Percentiles rank a stretch among this genome's conserved stretches.
Evolutionary conservation across 2,113 vertebrate species (phyloP).

Genomic region (Vombatus ursinus): DNA sequence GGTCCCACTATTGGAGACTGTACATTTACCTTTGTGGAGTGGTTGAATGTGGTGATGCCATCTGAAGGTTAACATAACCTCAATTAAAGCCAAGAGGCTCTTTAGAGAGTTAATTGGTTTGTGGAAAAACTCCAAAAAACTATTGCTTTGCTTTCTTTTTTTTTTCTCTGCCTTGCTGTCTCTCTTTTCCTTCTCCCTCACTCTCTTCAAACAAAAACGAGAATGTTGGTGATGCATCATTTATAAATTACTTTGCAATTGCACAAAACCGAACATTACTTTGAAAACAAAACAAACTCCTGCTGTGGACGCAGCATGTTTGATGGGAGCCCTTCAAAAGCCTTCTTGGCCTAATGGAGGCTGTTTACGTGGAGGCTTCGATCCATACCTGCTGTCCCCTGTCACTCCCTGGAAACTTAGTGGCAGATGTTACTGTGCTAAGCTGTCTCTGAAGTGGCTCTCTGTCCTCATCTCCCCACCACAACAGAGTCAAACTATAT

Average conservation of each 20-base stretch:
- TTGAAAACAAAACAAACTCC: slow-evolving; percentile 89
- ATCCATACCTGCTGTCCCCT: slow-evolving; percentile 93
- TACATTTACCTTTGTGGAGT: neutral
- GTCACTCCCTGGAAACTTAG: slow-evolving; percentile 91
- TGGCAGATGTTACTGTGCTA: slow-evolving; percentile 93
- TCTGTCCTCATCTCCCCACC: slow-evolving; percentile 89
- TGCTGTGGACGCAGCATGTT: slow-evolving; percentile 81
- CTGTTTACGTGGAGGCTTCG: slow-evolving; percentile 83
- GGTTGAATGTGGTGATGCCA: neutral
- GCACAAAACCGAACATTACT: slow-evolving; percentile 85
- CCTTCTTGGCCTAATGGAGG: slow-evolving; percentile 82
- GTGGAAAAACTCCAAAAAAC: slow-evolving; percentile 64
- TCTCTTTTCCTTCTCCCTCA: slow-evolving; percentile 44
- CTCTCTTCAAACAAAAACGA: slow-evolving; percentile 56
- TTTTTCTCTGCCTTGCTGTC: slow-evolving; percentile 63
- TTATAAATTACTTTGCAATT: slow-evolving; percentile 89
- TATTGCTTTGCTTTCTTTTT: slow-evolving; percentile 63
- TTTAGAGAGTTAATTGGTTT: slow-evolving; percentile 50
- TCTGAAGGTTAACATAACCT: slow-evolving; percentile 71
- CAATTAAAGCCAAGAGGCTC: slow-evolving; percentile 59
- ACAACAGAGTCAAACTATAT: slow-evolving; percentile 91
- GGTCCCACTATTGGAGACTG: fast-evolving
- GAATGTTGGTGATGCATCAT: slow-evolving; percentile 86
- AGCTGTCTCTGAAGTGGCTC: slow-evolving; percentile 97
- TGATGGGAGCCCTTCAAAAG: slow-evolving; percentile 90